Percentiles rank a stretch among this genome's conserved stretches.
Evolutionary conservation across 2,797 vertebrate genomes (phyloP).

Genomic region (Rhadinocentrus ornatus): DNA sequence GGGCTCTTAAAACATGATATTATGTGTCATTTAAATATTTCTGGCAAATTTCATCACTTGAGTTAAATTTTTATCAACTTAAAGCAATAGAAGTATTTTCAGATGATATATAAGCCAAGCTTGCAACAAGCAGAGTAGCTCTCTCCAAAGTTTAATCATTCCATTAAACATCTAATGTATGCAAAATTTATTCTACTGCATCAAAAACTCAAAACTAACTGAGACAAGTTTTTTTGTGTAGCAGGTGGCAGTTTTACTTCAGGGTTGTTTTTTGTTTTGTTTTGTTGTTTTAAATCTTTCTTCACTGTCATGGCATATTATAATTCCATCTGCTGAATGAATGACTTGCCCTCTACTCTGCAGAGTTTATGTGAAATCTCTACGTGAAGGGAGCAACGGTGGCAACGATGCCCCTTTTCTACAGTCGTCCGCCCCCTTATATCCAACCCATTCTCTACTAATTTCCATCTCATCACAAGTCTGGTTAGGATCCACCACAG

Average conservation of each 20-base stretch:
- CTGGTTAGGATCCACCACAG: neutral
- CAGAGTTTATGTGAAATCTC: neutral
- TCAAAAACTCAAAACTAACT: neutral
- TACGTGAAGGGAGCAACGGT: neutral
- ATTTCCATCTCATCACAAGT: neutral
- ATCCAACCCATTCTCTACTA: neutral
- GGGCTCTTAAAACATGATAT: neutral
- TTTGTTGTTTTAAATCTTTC: too few relatives aligned
- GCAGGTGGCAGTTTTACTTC: too few relatives aligned
- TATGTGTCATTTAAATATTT: neutral
- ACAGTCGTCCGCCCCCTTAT: too few relatives aligned
- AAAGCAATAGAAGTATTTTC: neutral
- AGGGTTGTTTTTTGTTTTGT: neutral
- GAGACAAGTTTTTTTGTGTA: neutral
- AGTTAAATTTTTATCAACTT: neutral
- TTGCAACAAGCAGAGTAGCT: neutral
- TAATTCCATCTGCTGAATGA: too few relatives aligned
- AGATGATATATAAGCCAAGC: neutral
- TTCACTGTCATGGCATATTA: too few relatives aligned
- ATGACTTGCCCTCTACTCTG: too few relatives aligned
- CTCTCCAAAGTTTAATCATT: neutral
- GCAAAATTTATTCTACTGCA: neutral
- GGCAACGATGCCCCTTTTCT: neutral
- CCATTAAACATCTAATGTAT: neutral
- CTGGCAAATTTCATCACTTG: neutral